phyloP scores from a whole-genome alignment of 2,797 vertebrate genomes.

The Mionectes olivaceus region DNA sequence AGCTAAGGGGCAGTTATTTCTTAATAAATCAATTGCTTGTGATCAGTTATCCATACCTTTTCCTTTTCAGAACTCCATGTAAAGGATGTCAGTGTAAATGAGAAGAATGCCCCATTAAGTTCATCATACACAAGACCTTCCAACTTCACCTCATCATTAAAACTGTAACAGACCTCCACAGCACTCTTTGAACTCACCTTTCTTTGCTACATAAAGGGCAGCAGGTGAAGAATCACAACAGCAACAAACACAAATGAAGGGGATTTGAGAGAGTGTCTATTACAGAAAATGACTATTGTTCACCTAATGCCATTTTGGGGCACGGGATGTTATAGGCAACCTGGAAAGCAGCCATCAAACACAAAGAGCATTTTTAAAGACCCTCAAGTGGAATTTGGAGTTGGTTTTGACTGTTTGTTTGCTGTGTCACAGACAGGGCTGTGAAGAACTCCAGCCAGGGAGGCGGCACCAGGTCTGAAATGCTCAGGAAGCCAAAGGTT shows the following conservation, averaged over 20 bases:
- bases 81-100: slow-evolving; percentile 24
- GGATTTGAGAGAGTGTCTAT: not conserved
- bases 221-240: slow-evolving; percentile 63
- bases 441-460: not conserved
- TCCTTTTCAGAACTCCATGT: slow-evolving; percentile 45
- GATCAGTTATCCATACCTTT: slow-evolving; percentile 33
- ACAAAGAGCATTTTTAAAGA: not conserved
- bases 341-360: not conserved
- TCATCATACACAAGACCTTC: slow-evolving; percentile 58
- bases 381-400: not conserved
- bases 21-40: slow-evolving; percentile 51
- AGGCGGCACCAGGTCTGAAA: not conserved
- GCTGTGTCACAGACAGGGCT: fast-evolving
- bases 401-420: not conserved
- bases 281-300: slow-evolving; percentile 21
- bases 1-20: slow-evolving; percentile 26
- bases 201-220: slow-evolving; percentile 53
- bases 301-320: not conserved
- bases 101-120: slow-evolving; percentile 60
- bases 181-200: slow-evolving; percentile 49
- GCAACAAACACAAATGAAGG: slow-evolving; percentile 59
- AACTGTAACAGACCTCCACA: slow-evolving; percentile 34
- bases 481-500: not conserved
- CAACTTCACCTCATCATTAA: slow-evolving; percentile 65
- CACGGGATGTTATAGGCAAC: fast-evolving